Evolutionary conservation across 2,797 vertebrate genomes (phyloP), one percentile per base, ranked within the genome.

Genomic region (Coilia nasus): DNA sequence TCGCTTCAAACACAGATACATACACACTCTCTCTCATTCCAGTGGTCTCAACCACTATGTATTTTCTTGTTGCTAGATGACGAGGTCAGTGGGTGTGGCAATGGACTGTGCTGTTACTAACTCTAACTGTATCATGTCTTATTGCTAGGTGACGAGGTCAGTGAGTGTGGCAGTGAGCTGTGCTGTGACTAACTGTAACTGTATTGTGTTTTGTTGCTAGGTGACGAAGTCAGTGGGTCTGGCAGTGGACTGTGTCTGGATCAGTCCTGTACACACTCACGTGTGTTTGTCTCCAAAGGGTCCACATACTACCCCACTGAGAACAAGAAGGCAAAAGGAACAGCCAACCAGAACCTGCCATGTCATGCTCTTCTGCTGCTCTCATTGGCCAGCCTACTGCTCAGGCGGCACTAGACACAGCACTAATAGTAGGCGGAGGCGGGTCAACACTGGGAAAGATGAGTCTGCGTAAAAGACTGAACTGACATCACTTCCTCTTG

Each of bases 161-260:
- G 90, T 25, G 89, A 89, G 10, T 92, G 90, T 2, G 91, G 35
- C 35, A 41, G 35, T 41, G 35, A 2, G 2, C 35, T 41, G 35
- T 41, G 35, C 35, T 41, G 35, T 41, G 35, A 6, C 23, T 47
- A 54, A 25, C 23, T 25, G 54, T 85, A 2, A 21, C 28, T 81
- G 21, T 82, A 23, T 12, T n/a, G 19, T 59, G 64, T 54, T 21
- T 17, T 62, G 12, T 23, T 35, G 57, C 23, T 82, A 92, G 91
- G 89, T 85, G 91, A 92, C 83, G 91, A 92, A 60, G 81, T 90
- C 83, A 92, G 90, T 25, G 89, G 90, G 10, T 92, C 91, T 2
- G 91, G 90, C 21, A 91, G 91, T 10, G 91, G 90, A 11, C 85
- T 78, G 85, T 92, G 91, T 81, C 80, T 83, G 2, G 91, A 90